Conservation (phyloP, 2,113 vertebrate species). For the Acanthochromis polyacanthus region DNA sequence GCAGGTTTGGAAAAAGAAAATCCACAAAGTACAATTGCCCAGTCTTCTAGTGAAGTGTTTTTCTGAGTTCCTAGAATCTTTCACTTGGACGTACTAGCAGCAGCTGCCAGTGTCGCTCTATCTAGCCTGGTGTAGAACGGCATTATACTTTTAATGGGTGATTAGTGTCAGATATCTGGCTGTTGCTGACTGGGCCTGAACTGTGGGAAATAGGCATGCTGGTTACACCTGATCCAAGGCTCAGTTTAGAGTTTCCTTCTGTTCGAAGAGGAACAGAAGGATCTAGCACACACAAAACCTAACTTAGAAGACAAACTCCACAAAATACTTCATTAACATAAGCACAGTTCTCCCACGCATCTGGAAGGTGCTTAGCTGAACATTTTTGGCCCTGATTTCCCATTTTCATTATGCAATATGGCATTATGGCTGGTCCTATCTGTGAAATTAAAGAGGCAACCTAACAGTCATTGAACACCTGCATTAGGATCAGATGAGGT, state of each 20-base stretch:
- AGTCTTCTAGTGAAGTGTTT: conserved; percentile 45
- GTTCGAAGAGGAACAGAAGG: conserved; percentile 65
- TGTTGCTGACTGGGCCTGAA: conserved; percentile 66
- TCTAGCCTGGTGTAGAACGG: conserved; percentile 62
- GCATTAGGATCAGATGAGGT: conserved; percentile 34
- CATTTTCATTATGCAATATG: conserved; percentile 47
- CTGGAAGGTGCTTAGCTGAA: conserved; percentile 21
- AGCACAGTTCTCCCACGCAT: conserved; percentile 47
- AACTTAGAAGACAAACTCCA: conserved; percentile 58
- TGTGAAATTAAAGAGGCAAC: conserved; percentile 35
- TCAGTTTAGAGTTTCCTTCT: conserved; percentile 80
- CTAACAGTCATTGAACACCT: conserved; percentile 6
- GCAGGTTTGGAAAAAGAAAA: conserved; percentile 29
- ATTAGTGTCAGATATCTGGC: conserved; percentile 88
- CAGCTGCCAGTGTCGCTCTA: conserved; percentile 80
- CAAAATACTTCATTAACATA: conserved; percentile 69
- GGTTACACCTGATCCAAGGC: conserved; percentile 81
- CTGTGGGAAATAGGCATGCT: conserved; percentile 83
- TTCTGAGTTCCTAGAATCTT: conserved; percentile 70
- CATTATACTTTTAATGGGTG: conserved; percentile 84
- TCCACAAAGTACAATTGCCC: conserved; percentile 33
- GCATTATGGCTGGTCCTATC: conserved; percentile 10
- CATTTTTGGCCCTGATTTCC: conserved; percentile 5
- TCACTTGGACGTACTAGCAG: conserved; percentile 70
- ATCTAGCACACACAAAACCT: conserved; percentile 57